Evolutionary conservation across 2,888 invertebrate species (phyloP).

Genomic region (Lathronympha strigana): DNA sequence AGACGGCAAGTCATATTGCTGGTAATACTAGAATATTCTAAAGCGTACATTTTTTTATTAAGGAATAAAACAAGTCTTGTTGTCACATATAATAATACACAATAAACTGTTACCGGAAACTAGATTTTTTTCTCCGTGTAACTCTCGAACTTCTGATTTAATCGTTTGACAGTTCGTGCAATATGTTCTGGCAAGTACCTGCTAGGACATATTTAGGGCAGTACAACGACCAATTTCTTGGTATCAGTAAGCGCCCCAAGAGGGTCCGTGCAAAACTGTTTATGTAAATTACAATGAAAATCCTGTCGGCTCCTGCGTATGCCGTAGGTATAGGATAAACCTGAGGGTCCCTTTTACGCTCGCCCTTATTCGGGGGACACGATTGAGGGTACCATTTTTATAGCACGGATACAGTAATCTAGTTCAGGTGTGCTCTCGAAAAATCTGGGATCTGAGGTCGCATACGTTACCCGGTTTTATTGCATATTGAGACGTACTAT

Average conservation of each 20-base stretch:
- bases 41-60: no score
- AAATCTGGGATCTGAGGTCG: slow-evolving; percentile 76
- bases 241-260: slow-evolving; percentile 54
- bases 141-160: no score
- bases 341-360: slow-evolving; percentile 70
- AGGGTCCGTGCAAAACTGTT: slow-evolving; percentile 63
- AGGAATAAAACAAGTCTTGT: no score
- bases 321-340: slow-evolving; percentile 63
- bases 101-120: no score
- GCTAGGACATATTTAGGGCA: no score
- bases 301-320: slow-evolving; percentile 62
- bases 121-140: no score
- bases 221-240: slow-evolving; percentile 40
- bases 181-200: not conserved
- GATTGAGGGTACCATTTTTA: slow-evolving; percentile 75
- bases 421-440: slow-evolving; percentile 79
- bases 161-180: no score
- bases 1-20: no score
- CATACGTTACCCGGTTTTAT: slow-evolving; percentile 77
- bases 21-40: no score
- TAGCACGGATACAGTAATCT: slow-evolving; percentile 77
- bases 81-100: no score
- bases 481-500: slow-evolving; percentile 82
- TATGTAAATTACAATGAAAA: slow-evolving; percentile 68
- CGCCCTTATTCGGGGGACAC: slow-evolving; percentile 66